A percentile compares a stretch with the other conserved stretches of the same genome.
Evolutionary conservation across 2,888 invertebrate species (phyloP).

Genomic region (Laothoe populi): DNA sequence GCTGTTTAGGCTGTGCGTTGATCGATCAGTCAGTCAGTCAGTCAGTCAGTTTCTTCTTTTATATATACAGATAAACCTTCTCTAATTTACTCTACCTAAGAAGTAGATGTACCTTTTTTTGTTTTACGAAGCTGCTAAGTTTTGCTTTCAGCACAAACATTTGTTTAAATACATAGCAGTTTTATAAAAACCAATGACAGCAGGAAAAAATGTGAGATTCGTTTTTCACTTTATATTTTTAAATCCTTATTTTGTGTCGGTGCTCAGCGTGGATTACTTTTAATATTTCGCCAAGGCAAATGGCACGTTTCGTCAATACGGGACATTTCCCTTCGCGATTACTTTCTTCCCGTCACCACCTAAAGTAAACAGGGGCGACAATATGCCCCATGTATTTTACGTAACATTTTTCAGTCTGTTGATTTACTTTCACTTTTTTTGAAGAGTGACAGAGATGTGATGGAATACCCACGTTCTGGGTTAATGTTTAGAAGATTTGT

Average conservation of each 20-base stretch:
- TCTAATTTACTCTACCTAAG: no score
- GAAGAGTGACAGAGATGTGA: neutral
- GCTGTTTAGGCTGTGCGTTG: no score
- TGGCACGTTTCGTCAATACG: conserved; percentile 79
- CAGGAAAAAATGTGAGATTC: conserved; percentile 27
- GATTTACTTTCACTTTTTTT: conserved; percentile 37
- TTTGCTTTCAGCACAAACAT: neutral
- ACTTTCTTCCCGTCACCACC: conserved; percentile 73
- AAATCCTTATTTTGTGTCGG: conserved; percentile 11
- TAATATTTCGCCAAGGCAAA: conserved; percentile 63
- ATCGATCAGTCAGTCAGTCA: no score
- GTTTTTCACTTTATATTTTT: conserved; percentile 33
- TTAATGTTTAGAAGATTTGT: neutral
- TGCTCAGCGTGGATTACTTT: conserved; percentile 56
- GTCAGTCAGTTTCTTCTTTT: no score
- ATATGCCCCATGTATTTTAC: conserved; percentile 34
- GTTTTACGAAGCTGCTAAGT: no score
- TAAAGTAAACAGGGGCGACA: conserved; percentile 66
- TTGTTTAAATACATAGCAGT: neutral
- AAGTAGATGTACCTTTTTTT: no score
- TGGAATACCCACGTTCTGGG: neutral
- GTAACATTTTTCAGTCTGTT: conserved; percentile 38
- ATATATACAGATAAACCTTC: no score
- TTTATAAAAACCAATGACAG: neutral
- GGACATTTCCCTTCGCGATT: conserved; percentile 64